A percentile compares a stretch with the other conserved stretches of the same genome.
Conservation (phyloP, 2,797 vertebrate genomes). For the Sebastes variabilis region DNA sequence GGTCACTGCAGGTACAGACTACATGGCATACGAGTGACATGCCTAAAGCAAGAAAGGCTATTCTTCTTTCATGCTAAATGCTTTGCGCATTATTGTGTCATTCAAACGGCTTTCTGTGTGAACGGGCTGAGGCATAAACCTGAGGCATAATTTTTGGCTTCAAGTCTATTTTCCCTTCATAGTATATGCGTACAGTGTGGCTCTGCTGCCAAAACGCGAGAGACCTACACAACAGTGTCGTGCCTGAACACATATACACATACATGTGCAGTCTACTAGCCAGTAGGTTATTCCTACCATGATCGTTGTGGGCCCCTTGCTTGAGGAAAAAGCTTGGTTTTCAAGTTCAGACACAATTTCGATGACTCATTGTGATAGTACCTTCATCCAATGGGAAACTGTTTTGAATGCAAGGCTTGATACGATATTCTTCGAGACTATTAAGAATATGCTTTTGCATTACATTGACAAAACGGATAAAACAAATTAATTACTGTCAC, state of each 20-base stretch:
- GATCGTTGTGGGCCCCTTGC: not conserved
- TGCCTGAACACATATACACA: not conserved
- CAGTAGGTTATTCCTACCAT: not conserved
- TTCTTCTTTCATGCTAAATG: no score
- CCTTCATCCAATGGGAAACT: not conserved
- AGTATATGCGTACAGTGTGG: no score
- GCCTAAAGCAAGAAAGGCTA: no score
- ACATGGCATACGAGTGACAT: not conserved
- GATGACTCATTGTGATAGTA: not conserved
- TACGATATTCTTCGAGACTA: not conserved
- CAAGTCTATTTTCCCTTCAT: not conserved
- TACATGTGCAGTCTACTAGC: not conserved
- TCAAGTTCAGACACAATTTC: not conserved
- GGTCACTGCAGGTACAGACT: not conserved
- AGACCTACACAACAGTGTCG: not conserved
- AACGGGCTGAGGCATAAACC: not conserved
- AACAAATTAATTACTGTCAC: not conserved
- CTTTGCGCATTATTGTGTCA: no score
- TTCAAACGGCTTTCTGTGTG: no score
- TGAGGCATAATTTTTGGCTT: not conserved
- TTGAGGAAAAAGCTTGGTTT: not conserved
- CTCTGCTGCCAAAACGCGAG: not conserved
- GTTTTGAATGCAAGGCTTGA: not conserved
- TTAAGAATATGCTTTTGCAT: not conserved
- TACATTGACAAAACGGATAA: not conserved